Base-by-base conservation (phyloP, 37 sponge, comb jelly and placozoan species). In the Trichoplax adhaerens region DNA sequence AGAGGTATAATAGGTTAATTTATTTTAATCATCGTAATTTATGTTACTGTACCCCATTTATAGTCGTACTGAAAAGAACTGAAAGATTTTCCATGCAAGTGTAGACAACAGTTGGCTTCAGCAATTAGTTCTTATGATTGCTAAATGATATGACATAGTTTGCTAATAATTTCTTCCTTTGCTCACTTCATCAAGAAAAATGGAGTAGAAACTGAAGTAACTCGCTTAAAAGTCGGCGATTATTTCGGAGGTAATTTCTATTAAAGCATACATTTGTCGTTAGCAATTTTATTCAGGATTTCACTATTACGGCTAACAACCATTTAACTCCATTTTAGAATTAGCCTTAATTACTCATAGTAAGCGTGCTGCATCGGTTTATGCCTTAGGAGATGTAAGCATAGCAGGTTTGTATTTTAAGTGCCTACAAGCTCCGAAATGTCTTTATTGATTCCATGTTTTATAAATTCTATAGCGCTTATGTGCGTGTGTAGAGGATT, bases 161-260 rank as follows among this genome's bases (percentile, higher is more conserved):
- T 29, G 29, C 29, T 29, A 29, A 29, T 29, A 29, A 29, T 29
- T 29, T 29, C 29, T 29, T 29, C 51, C 51, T 58, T 72, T 62
- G 73, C 61, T 72, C 73, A 52, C 73, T 6, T 58, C 73, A 4
- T 63, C 63, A 62, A 72, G 53, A 72, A 51, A 4, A 58, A 72
- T 12, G 62, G 12, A 12, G 62, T 10, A 58, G 52, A 50, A 50
- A 82, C 81, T 7, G 81, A 87, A 47, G 66, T 94, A 0, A 89
- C 59, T 12, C 57, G 70, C 1, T 73, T 87, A 6, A 76, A 85
- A 46, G 72, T 58, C 48, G 95, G 95, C 5, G 83, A 86, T 52
- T 94, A 94, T 81, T 94, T 94, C 84, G 95, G 95, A 84, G 92
- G 92, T 87, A 74, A 55, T 77, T 57, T 8, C 10, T 8, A 50